phyloP scores from a whole-genome alignment of 2,888 invertebrate species.

The Phanerotoma sp. region DNA sequence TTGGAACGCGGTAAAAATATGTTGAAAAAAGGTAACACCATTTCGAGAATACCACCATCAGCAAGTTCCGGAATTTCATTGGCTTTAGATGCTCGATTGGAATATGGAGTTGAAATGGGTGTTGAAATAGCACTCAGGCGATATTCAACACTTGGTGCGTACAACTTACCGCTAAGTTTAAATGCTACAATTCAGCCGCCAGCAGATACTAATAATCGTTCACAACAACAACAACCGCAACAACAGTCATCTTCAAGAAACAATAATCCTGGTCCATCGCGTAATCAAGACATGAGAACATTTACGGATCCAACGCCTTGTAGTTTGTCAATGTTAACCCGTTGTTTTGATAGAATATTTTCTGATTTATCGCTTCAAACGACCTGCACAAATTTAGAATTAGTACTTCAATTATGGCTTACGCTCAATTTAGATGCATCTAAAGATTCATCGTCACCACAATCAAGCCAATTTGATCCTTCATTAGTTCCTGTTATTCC shows the following conservation, averaged over 20 bases:
- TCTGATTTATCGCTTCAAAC: conserved; percentile 66
- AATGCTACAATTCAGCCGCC: conserved; percentile 56
- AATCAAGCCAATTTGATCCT: conserved; percentile 61
- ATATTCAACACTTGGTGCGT: conserved; percentile 68
- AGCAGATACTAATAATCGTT: conserved; percentile 30
- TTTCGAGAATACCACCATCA: conserved; percentile 51
- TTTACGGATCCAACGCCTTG: conserved; percentile 42
- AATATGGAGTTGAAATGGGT: conserved; percentile 75
- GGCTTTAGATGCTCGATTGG: conserved; percentile 76
- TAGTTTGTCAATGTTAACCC: conserved; percentile 64
- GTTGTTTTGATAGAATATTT: conserved; percentile 71
- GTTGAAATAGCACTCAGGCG: conserved; percentile 76
- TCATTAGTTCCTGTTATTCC: conserved; percentile 66
- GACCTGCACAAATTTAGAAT: conserved; percentile 77
- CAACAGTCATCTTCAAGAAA: conserved; percentile 33
- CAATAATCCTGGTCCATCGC: conserved; percentile 38
- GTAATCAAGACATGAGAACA: conserved; percentile 46
- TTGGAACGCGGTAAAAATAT: conserved; percentile 64
- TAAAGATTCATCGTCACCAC: conserved; percentile 53
- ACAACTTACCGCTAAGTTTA: conserved; percentile 63
- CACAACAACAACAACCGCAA: too few species aligned
- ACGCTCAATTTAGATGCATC: conserved; percentile 71
- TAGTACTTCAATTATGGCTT: conserved; percentile 83
- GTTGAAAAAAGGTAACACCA: conserved; percentile 59
- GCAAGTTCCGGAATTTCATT: conserved; percentile 61